Conservation (phyloP, 2,888 invertebrate genomes). For the Buathra laborator region DNA sequence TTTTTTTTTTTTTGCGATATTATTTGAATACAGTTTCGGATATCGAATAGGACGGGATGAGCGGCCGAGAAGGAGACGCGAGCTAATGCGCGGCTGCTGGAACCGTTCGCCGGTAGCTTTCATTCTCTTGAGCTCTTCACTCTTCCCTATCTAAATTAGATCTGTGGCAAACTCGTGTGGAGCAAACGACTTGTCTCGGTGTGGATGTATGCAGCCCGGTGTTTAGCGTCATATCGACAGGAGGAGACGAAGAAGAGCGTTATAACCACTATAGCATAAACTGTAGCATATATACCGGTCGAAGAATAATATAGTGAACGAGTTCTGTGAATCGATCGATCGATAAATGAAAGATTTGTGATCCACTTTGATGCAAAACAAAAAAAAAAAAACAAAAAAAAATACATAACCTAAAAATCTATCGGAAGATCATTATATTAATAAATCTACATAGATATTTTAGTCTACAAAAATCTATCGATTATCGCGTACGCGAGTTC, state of each 20-base stretch:
- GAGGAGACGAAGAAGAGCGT: slow-evolving; percentile 36
- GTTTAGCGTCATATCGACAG: slow-evolving; percentile 62
- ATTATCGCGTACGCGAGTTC: slow-evolving; percentile 13
- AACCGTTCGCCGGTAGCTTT: slow-evolving; percentile 66
- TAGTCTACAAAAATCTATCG: slow-evolving; percentile 24
- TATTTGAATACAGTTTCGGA: neutral
- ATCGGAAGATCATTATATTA: slow-evolving; percentile 12
- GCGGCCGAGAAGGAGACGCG: slow-evolving; percentile 44
- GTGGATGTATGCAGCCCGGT: slow-evolving; percentile 58
- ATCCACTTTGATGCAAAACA: slow-evolving; percentile 1
- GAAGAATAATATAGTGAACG: slow-evolving; percentile 46
- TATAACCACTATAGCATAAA: slow-evolving; percentile 1
- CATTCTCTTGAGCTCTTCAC: slow-evolving; percentile 59
- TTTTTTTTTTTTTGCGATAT: neutral
- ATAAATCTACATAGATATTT: slow-evolving; percentile 27
- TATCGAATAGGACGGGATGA: neutral
- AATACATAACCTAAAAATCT: neutral
- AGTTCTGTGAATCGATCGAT: slow-evolving; percentile 61
- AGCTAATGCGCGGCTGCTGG: slow-evolving; percentile 55
- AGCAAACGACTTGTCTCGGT: slow-evolving; percentile 67
- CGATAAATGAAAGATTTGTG: slow-evolving; percentile 55
- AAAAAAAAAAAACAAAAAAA: slow-evolving; percentile 16
- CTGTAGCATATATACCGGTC: slow-evolving; percentile 40
- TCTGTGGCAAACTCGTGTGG: slow-evolving; percentile 79
- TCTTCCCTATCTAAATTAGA: slow-evolving; percentile 83